These are phyloP conservation scores for Eustalomyia histrio DNA, from an alignment of 2,888 invertebrate genomes.

Conservation along the genomic window DNA sequence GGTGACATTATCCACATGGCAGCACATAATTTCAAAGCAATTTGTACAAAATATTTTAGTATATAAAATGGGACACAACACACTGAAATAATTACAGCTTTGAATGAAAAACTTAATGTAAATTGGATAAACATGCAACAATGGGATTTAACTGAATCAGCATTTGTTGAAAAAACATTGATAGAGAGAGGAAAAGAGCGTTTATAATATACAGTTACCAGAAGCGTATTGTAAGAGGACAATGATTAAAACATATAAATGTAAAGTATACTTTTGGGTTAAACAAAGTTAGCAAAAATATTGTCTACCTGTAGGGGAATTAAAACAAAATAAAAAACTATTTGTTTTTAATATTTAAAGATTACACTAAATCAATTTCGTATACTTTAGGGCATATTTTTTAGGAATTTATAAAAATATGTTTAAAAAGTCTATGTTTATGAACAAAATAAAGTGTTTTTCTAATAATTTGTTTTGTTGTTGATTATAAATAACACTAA, in stretches of 20 bases:
- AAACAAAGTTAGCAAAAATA: no score
- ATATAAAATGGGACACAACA: not conserved
- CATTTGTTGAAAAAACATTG: not conserved
- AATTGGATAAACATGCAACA: conserved; percentile 37
- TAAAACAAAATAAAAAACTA: no score
- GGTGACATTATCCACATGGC: not conserved
- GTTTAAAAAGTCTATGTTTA: not conserved
- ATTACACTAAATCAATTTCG: no score
- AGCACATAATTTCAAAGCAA: not conserved
- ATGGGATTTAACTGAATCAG: conserved; percentile 22
- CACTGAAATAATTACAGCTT: conserved; percentile 20
- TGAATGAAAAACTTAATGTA: not conserved
- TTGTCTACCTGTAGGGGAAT: no score
- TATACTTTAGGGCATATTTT: no score
- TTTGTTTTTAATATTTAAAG: no score
- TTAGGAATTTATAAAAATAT: no score
- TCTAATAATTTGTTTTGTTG: not conserved
- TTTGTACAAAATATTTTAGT: not conserved
- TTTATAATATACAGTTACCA: not conserved
- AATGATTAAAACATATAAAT: not conserved
- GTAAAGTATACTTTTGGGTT: not conserved
- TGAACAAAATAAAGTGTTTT: not conserved
- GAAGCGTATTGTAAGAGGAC: not conserved
- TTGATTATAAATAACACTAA: not conserved
- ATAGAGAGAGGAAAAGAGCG: not conserved